Evolutionary conservation across 2,113 vertebrate genomes (phyloP), one percentile per base, ranked within the genome.

Genomic region (Gila orcuttii): DNA sequence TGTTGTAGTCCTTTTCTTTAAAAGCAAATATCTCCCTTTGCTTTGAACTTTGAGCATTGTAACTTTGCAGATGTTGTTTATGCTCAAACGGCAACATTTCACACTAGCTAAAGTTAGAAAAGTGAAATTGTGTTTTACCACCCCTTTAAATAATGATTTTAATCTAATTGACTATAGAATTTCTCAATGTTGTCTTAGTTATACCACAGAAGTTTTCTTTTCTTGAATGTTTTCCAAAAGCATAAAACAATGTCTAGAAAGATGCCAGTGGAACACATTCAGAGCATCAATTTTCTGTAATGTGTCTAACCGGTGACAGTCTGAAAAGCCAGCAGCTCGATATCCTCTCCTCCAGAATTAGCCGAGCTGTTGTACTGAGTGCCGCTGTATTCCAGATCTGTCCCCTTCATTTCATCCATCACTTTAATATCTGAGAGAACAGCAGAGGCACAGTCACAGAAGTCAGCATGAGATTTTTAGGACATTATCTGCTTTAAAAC

Each of bases 301-400:
- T 45, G 69, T 69, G 17, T 87, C 92, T 91, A 64, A 94, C 94
- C 94, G 8, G 93, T 92, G 87, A 95, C 91, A 0, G 95, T 94
- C 90, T 95, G 94, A 87, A 95, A 95, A 0, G 94, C 94, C 62
- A 95, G 91, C 83, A 95, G 91, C 45, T 95, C 94, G 1, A 95
- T 95, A 64, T 95, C 93, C 47, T 94, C 90, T 28, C 90, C 93
- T 73, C 92, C 92, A 0, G 91, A 91, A 90, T 93, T 95, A 31
- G 91, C 86, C 1, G 91, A 90, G 87, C 91, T 94, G 91, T 94
- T 94, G 88, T 94, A 94, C 39, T 93, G 93, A 19, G 90, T 31
- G 1, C 93, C 88, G 90, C 91, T 93, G 90, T 93, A 91, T 84
- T 94, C 93, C 57, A 94, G 93, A 83, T 93, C 93, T 0, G 89